Conservation (phyloP, 2,797 vertebrate genomes). For the Syngnathus rostellatus region DNA sequence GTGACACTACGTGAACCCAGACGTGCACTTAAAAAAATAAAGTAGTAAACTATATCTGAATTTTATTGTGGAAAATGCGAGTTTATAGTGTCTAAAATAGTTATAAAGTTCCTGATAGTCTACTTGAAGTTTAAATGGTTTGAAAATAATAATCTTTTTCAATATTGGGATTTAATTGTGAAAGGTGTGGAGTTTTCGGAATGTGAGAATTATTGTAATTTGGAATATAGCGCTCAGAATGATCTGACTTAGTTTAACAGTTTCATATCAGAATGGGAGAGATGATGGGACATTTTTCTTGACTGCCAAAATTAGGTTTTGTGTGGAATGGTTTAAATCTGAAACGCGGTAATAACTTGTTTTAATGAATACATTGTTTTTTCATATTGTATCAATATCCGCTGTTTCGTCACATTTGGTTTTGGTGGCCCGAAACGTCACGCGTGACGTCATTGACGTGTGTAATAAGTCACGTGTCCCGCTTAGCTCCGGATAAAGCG, state of each 20-base stretch:
- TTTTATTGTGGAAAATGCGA: background rate
- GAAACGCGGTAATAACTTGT: too few species aligned
- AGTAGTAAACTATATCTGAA: too few species aligned
- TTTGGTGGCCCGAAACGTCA: conserved; percentile 27
- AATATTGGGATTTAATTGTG: background rate
- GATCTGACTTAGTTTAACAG: background rate
- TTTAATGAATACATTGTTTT: background rate
- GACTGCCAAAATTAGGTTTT: background rate
- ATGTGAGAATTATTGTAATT: background rate
- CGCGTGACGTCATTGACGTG: conserved; percentile 56
- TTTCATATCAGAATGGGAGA: background rate
- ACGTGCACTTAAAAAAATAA: too few species aligned
- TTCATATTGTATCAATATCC: background rate
- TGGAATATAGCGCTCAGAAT: background rate
- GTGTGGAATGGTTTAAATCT: background rate
- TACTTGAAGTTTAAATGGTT: background rate
- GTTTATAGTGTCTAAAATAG: background rate
- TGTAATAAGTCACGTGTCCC: conserved; percentile 67
- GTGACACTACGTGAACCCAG: background rate
- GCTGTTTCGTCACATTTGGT: background rate
- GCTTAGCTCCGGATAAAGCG: conserved; percentile 64
- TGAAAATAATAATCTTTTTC: background rate
- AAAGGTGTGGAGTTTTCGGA: background rate
- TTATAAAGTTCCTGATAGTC: too few species aligned
- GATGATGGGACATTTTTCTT: background rate